Evolutionary conservation across 1,140 invertebrate species (phyloP), one percentile per base, ranked within the genome.

Genomic region (Pristionchus pacificus): DNA sequence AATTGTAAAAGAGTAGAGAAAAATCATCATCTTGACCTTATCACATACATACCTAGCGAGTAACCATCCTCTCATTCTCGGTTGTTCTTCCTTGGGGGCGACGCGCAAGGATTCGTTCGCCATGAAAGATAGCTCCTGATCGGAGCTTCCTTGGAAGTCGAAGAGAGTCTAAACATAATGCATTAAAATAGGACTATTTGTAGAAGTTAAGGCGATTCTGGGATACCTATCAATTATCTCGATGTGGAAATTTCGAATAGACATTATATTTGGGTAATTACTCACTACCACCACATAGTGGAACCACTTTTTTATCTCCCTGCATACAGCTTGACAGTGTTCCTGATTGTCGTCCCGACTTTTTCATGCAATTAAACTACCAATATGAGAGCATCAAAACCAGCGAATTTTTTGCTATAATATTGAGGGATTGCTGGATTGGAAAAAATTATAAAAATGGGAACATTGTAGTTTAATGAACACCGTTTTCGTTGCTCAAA

Each of bases 31-130:
- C 24, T 13, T 24, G 30, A 60, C 27, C 24, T 2, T 30, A 38
- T 27, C 25, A 15, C 19, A 57, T 58, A 67, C 27, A 30, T 65
- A 78, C 65, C 80, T 83, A 2, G 81, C 86, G 29, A 87, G 75
- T 0, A 87, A 77, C 86, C 86, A 87, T 57, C 85, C 86, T 74
- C 84, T 80, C 32, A 87, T 77, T 67, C 81, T 79, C 27, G 91
- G 90, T 83, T 95, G 92, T 14, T 92, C 85, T 79, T 90, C 88
- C 82, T 90, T 89, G 0, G 93, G 93, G 1, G 93, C 93, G 28
- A 97, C 84, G 65, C 88, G 87, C 1, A 96, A 85, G 60, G 89
- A 88, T 80, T 94, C 91, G 67, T 92, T 91, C 38, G 88, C 87
- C 74, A 86, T 86, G 76, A 96, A 88, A 68, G 88, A 89, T 10